Conservation (phyloP, 2,888 invertebrate genomes). For the Melangyna quadrimaculata region DNA sequence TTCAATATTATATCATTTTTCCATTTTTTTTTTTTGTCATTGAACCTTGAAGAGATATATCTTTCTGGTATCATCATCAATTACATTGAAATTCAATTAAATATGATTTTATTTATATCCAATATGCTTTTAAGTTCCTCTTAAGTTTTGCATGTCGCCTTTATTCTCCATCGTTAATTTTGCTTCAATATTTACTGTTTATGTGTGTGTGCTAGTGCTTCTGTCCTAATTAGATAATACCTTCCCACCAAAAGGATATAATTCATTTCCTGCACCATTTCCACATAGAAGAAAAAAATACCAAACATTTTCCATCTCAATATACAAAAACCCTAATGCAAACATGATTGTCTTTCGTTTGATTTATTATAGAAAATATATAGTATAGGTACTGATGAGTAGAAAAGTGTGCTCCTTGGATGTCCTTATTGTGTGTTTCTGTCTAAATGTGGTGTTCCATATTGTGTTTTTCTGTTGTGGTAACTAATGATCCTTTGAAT, state of each 20-base stretch:
- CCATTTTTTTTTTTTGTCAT: background rate
- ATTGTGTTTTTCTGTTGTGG: constrained; percentile 29
- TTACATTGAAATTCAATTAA: constrained; percentile 41
- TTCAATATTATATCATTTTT: background rate
- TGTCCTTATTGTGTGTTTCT: constrained; percentile 5
- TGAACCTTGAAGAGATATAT: background rate
- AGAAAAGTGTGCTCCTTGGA: constrained; percentile 26
- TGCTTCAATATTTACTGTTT: constrained; percentile 17
- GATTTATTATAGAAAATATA: constrained; percentile 45
- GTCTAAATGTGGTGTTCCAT: constrained; percentile 26
- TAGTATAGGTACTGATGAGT: too few relatives aligned
- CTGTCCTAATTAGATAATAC: constrained; percentile 25
- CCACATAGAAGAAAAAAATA: constrained; percentile 16
- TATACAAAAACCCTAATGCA: constrained; percentile 52
- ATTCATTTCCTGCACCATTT: constrained; percentile 47
- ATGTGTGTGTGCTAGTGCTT: background rate
- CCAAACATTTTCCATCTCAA: constrained; percentile 51
- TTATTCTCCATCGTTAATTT: constrained; percentile 11
- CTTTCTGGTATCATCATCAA: background rate
- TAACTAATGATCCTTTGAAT: constrained; percentile 65
- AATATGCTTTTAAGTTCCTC: constrained; percentile 13
- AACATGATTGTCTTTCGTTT: constrained; percentile 67
- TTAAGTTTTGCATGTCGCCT: constrained; percentile 51
- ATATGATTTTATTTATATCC: constrained; percentile 2
- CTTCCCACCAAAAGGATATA: constrained; percentile 17